These are phyloP conservation scores for Parauchenoglanis ngamensis DNA, from an alignment of 2,797 vertebrate genomes.

Conservation along the genomic window DNA sequence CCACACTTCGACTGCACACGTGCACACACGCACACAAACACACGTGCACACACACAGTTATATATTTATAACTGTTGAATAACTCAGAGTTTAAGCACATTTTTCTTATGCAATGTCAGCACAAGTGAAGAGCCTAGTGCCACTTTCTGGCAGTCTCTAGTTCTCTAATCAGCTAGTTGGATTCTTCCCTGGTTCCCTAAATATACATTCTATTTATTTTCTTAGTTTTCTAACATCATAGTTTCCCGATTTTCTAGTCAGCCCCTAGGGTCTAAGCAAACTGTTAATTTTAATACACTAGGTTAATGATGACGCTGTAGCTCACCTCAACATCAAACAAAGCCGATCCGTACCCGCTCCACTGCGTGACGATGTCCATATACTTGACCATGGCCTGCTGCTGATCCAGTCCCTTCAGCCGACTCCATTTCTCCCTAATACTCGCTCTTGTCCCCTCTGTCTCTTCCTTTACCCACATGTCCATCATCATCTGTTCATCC, in stretches of 20 bases:
- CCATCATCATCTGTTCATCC: slow-evolving; percentile 89
- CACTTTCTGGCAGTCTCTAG: background rate
- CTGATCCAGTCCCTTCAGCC: slow-evolving; percentile 83
- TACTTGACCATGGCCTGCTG: slow-evolving; percentile 93
- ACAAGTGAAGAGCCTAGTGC: background rate
- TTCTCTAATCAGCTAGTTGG: no score
- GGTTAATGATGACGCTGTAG: background rate
- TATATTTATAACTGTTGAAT: background rate
- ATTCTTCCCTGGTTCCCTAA: background rate
- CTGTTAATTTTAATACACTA: background rate
- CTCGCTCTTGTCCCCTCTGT: slow-evolving; percentile 85
- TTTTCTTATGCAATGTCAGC: background rate
- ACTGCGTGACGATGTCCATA: slow-evolving; percentile 89
- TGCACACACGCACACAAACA: slow-evolving; percentile 48
- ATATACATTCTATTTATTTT: background rate
- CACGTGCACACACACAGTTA: slow-evolving; percentile 26
- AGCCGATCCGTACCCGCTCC: slow-evolving; percentile 90
- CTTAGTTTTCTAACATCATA: background rate
- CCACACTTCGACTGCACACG: slow-evolving; percentile 86
- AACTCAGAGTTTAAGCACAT: background rate
- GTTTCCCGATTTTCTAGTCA: background rate
- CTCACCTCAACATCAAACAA: slow-evolving; percentile 91
- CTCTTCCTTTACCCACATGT: slow-evolving; percentile 96
- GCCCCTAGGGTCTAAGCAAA: background rate
- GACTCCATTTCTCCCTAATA: slow-evolving; percentile 87